Evolutionary conservation across 2,797 vertebrate genomes (phyloP), one percentile per base, ranked within the genome.

Genomic region (Spinus olivaceus): DNA sequence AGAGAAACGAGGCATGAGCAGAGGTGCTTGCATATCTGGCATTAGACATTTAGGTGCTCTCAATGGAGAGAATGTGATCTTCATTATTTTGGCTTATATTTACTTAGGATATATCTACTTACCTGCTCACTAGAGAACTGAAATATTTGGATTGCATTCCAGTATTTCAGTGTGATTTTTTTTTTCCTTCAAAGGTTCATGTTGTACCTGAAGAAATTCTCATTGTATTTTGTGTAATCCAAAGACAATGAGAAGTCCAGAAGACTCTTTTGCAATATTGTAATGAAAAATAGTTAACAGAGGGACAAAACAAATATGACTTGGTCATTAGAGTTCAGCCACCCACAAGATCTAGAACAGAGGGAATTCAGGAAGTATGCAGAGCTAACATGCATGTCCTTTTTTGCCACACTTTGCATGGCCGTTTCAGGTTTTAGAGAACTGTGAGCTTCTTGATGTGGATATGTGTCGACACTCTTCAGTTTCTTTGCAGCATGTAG

Each of bases 371-470:
- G 70, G 60, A 51, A 91, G 18, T 94, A 32, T 76, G 73, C 46
- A 81, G 59, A 81, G 80, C 90, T 97, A 96, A 96, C 24, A 8
- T 65, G 92, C 94, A 95, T 92, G 90, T 64, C 67, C 81, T 15
- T 95, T 87, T 91, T 89, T 50, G 57, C 92, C 84, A 82, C 49
- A 95, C 53, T 83, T 90, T 96, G 96, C 96, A 97, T 95, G 95
- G 69, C 67, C 39, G 11, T 87, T 84, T 90, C 56, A 53, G 30
- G 59, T 80, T 84, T 76, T 59, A 63, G 37, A 80, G 64, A 66
- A 53, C n/a, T 57, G 24, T 69, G 46, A 82, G 86, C 88, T 93
- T 67, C 70, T 96, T 94, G 83, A 59, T 76, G 81, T 93, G 83
- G 83, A 72, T 86, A 72, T 63, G 20, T 92, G 33, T 94, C 76